phyloP scores from a whole-genome alignment of 1,140 invertebrate genomes.

The Arion vulgaris region DNA sequence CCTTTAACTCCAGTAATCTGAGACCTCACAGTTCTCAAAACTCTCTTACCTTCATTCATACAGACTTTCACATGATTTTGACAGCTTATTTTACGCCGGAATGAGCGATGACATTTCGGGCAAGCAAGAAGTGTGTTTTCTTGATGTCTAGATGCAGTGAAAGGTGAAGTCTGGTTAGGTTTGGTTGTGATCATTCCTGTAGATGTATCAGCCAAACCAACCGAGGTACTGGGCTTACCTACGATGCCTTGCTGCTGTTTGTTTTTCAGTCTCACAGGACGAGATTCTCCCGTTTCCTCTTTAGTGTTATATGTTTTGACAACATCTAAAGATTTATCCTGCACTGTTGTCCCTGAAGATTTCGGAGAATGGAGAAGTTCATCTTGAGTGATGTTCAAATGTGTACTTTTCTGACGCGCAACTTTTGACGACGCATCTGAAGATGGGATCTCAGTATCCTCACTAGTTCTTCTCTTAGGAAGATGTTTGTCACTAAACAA shows the following conservation, averaged over 20 bases:
- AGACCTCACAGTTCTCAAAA: not conserved
- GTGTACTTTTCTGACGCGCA: not conserved
- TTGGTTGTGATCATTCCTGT: not conserved
- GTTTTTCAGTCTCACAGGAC: conserved; percentile 3
- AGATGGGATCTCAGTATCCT: not conserved
- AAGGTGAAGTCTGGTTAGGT: not conserved
- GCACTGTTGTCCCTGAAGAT: not conserved
- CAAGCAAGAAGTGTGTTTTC: conserved; percentile 13
- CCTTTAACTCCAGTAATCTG: not conserved
- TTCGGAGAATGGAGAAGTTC: not conserved
- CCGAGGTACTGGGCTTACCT: not conserved
- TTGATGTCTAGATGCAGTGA: not conserved
- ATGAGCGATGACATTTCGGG: conserved; percentile 37
- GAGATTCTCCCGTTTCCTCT: not conserved
- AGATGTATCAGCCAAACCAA: not conserved
- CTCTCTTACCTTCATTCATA: not conserved
- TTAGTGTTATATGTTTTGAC: not conserved
- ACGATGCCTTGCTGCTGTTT: conserved; percentile 1
- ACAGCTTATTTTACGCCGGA: conserved; percentile 38
- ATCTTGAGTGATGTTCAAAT: not conserved
- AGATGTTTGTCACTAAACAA: not conserved
- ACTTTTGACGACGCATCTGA: not conserved
- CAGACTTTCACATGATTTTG: conserved; percentile 38
- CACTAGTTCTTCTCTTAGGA: not conserved
- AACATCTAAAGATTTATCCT: not conserved